Evolutionary conservation across 2,113 vertebrate species (phyloP), one percentile per base, ranked within the genome.

Genomic region (Gallinago paraguaiae): DNA sequence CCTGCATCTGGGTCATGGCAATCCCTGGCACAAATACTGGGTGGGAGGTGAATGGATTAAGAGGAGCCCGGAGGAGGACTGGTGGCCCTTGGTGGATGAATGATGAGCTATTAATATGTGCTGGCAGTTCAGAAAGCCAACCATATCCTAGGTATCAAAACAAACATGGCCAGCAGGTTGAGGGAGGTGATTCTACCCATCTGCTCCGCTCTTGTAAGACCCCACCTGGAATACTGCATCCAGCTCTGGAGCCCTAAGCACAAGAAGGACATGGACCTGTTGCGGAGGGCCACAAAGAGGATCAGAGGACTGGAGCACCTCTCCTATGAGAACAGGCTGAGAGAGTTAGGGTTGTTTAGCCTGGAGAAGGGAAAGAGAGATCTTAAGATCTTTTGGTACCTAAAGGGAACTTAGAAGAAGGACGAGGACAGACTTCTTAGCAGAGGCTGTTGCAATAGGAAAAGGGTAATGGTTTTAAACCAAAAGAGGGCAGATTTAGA

Each of bases 251-350:
- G 7, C 1, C 23, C 20, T 5, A 65, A 8, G 6, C 4, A 74
- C 2, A 13, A 1, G 0, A 10, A 11, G 2, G n/a, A 68, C 37
- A 41, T 1, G 46, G 35, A 64, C 9, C 48, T n/a, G 25, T 0
- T 71, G 16, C 6, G 19, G 10, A 39, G 24, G 28, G 5, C 20
- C 39, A 33, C 6, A 2, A 67, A 51, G 3, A 72, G 14, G 8
- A 10, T 41, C 17, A 39, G 6, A 11, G 27, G 12, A 16, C 3
- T 74, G 71, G 7, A 83, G 7, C 24, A 78, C 16, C 18, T 19
- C 24, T 17, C 9, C 57, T 78, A 0, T 6, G 10, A 57, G 4
- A 35, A 63, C 13, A 68, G 17, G n/a, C 16, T 79, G 59, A 30
- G 14, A 65, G 9, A 45, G 19, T 0, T n/a, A 59, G 13, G 31